These are phyloP conservation scores for Eurystomus glaucurus DNA, from an alignment of 2,797 vertebrate species.

Conservation along the genomic window DNA sequence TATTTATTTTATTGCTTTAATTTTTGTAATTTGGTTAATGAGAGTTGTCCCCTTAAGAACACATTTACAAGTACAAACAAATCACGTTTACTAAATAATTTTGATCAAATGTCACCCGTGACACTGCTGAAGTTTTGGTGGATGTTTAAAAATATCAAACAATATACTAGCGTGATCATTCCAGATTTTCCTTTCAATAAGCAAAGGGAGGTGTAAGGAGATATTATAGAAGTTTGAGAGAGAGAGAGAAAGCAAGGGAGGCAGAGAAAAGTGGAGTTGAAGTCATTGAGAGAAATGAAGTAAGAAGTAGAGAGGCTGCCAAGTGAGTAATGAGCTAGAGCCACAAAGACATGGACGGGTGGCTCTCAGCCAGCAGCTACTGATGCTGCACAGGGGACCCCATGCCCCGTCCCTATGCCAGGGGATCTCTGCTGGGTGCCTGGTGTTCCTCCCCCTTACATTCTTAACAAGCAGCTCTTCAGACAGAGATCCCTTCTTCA, in stretches of 20 bases:
- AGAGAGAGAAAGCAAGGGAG: neutral
- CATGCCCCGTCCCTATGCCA: neutral
- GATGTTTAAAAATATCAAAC: neutral
- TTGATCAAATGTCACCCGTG: slow-evolving; percentile 14
- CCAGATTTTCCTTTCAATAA: neutral
- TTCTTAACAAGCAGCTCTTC: neutral
- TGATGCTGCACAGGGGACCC: neutral
- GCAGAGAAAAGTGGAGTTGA: neutral
- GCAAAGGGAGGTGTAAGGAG: neutral
- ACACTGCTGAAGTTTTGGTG: neutral
- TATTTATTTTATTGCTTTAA: slow-evolving; percentile 50
- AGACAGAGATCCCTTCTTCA: neutral
- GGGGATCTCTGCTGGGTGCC: fast-evolving
- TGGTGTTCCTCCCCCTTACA: neutral
- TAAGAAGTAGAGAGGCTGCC: neutral
- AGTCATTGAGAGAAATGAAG: neutral
- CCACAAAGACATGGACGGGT: neutral
- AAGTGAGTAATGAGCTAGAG: neutral
- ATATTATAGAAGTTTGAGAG: neutral
- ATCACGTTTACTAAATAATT: slow-evolving; percentile 11
- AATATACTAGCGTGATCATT: neutral
- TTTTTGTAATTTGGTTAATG: slow-evolving; percentile 47
- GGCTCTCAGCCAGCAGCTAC: neutral
- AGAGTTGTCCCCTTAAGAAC: slow-evolving; percentile 24
- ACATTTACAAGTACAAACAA: slow-evolving; percentile 12